phyloP scores from a whole-genome alignment of 1,140 invertebrate species.

The Heliconius congener region DNA sequence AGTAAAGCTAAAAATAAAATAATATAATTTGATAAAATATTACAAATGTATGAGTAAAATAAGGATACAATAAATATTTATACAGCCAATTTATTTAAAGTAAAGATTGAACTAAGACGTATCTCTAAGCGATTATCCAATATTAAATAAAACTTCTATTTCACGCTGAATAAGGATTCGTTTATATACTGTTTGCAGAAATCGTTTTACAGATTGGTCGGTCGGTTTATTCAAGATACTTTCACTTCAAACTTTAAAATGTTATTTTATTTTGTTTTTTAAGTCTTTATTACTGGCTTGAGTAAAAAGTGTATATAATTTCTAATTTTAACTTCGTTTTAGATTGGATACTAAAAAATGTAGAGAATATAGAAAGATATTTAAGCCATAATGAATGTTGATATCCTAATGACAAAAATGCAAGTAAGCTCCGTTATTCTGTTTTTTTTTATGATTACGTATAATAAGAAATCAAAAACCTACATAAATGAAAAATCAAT shows the following conservation, averaged over 20 bases:
- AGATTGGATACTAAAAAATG: too few species aligned
- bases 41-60: too few species aligned
- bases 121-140: slow-evolving; percentile 47
- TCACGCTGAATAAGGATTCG: slow-evolving; percentile 55
- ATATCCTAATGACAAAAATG: neutral
- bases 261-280: neutral
- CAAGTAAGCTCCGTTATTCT: too few species aligned
- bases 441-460: too few species aligned
- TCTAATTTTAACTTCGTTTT: too few species aligned
- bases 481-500: too few species aligned
- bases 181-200: slow-evolving; percentile 24
- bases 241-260: neutral
- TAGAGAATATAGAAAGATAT: too few species aligned
- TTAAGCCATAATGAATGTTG: too few species aligned
- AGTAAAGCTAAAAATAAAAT: too few species aligned
- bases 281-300: neutral
- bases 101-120: slow-evolving; percentile 46
- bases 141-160: slow-evolving; percentile 66
- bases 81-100: slow-evolving; percentile 40
- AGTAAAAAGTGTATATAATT: too few species aligned
- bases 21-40: too few species aligned
- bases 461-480: too few species aligned
- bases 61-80: slow-evolving; percentile 28
- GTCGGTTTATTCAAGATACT: slow-evolving; percentile 14
- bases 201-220: slow-evolving; percentile 20